Evolutionary conservation across 2,888 invertebrate genomes (phyloP).

Genomic region (Dysmachus trigonus): DNA sequence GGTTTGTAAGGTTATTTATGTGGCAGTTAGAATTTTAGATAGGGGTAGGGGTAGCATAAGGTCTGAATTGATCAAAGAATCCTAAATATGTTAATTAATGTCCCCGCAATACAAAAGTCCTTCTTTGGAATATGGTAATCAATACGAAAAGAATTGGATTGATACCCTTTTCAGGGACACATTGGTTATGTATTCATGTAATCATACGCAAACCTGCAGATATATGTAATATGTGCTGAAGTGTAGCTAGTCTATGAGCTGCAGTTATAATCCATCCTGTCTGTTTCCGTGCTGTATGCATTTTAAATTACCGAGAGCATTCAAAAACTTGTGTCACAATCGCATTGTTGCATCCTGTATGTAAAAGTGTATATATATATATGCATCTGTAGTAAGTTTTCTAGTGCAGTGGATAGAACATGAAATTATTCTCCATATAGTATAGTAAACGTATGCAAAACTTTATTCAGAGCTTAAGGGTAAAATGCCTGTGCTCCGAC

Average conservation of each 20-base stretch:
- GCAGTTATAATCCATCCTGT: slow-evolving; percentile 37
- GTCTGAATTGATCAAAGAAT: too few relatives aligned
- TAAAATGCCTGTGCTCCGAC: neutral
- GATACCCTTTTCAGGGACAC: neutral
- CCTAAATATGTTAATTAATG: neutral
- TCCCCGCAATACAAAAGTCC: neutral
- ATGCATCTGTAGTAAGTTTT: slow-evolving; percentile 11
- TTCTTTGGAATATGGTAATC: neutral
- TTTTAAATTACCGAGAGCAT: slow-evolving; percentile 27
- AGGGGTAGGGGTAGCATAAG: too few relatives aligned
- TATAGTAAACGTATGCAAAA: slow-evolving; percentile 21
- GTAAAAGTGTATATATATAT: neutral
- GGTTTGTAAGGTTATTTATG: too few relatives aligned
- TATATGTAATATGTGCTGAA: neutral
- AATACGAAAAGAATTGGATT: neutral
- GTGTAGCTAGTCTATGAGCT: slow-evolving; percentile 2
- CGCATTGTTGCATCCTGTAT: slow-evolving; percentile 1
- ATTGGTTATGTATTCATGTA: neutral
- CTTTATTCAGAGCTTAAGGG: slow-evolving; percentile 30
- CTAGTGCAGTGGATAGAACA: slow-evolving; percentile 7
- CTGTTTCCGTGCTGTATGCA: slow-evolving; percentile 31
- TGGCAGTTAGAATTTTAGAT: neutral
- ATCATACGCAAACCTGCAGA: neutral
- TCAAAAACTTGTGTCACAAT: slow-evolving; percentile 38
- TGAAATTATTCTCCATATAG: slow-evolving; percentile 29